A percentile compares a stretch with the other conserved stretches of the same genome.
Conservation (phyloP, 2,797 vertebrate species). For the Acomys russatus region DNA sequence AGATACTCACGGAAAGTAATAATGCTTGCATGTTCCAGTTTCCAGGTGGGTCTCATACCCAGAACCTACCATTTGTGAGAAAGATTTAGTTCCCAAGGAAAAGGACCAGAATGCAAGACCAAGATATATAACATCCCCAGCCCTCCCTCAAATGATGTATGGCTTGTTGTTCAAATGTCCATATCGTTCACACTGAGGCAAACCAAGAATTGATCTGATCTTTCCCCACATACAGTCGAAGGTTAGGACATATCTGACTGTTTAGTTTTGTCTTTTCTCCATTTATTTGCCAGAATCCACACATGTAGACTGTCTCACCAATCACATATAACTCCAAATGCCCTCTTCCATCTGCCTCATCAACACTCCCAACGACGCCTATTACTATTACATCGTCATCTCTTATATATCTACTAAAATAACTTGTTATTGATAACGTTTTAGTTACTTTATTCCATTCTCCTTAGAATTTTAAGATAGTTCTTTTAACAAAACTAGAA, state of each 20-base stretch:
- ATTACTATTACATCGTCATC: too few relatives aligned
- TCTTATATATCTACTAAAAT: not conserved
- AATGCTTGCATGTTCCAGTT: not conserved
- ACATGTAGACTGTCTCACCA: not conserved
- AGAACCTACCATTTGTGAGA: not conserved
- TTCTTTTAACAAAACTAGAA: not conserved
- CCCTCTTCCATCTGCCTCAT: not conserved
- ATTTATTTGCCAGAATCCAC: too few relatives aligned
- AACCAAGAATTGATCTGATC: not conserved
- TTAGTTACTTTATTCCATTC: not conserved
- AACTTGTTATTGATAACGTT: not conserved
- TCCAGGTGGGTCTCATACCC: not conserved
- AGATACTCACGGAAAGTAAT: not conserved
- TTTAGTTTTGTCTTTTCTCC: not conserved
- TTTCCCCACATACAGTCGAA: not conserved
- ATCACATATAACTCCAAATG: not conserved
- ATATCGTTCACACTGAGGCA: not conserved
- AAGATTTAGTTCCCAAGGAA: not conserved
- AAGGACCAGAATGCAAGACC: not conserved
- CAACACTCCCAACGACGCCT: too few relatives aligned
- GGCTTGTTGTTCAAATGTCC: not conserved
- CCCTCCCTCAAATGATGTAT: not conserved
- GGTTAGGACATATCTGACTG: not conserved
- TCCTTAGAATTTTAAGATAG: not conserved
- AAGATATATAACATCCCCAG: not conserved